Percentiles rank a stretch among this genome's conserved stretches.
Evolutionary conservation across 2,113 vertebrate genomes (phyloP).

Genomic region (human (Homo sapiens)): DNA sequence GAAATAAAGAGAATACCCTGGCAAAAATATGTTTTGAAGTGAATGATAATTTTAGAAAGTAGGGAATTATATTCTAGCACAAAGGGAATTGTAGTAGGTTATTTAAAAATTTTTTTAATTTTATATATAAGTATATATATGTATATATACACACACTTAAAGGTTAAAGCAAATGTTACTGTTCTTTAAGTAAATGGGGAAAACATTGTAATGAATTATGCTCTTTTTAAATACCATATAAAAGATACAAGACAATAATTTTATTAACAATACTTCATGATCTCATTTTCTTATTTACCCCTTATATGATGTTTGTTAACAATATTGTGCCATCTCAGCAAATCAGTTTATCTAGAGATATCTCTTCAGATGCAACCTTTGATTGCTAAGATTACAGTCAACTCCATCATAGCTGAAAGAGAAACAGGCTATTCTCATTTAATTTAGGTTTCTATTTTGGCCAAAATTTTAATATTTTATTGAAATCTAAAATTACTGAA

Average conservation of each 20-base stretch:
- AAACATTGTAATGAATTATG: not conserved
- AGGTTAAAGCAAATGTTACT: not conserved
- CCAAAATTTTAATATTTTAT: not conserved
- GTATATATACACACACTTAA: not conserved
- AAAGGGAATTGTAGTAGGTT: not conserved
- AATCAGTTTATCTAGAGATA: not conserved
- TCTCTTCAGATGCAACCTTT: not conserved
- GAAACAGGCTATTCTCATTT: not conserved
- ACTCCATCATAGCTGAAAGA: not conserved
- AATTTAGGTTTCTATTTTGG: not conserved
- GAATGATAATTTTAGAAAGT: not conserved
- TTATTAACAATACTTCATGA: not conserved
- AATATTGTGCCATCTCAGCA: not conserved
- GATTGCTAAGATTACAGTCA: not conserved
- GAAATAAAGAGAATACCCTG: slow-evolving; percentile 5
- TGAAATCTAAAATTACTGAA: not conserved
- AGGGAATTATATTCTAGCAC: not conserved
- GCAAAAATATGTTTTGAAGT: not conserved
- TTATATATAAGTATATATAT: not conserved
- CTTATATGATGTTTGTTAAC: not conserved
- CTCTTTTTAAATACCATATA: not conserved
- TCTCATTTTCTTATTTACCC: not conserved
- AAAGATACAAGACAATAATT: not conserved
- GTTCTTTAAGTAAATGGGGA: not conserved
- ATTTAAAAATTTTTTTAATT: not conserved